Evolutionary conservation across 2,888 invertebrate species (phyloP).

Genomic region (Salpingus planirostris): DNA sequence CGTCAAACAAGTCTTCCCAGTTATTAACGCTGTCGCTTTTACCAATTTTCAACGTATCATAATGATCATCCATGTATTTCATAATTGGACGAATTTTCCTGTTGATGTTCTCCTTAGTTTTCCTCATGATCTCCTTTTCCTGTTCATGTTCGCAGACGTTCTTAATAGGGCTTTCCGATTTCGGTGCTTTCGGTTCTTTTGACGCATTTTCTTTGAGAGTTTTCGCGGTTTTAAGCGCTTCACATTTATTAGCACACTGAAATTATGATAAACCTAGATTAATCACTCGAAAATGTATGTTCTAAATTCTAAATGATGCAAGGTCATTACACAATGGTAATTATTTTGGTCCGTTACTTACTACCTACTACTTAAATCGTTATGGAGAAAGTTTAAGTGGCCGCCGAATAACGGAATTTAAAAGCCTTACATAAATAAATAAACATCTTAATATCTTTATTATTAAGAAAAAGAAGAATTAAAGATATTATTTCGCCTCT

Average conservation of each 20-base stretch:
- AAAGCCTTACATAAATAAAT: too few species aligned
- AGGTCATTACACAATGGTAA: too few species aligned
- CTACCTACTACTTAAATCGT: too few species aligned
- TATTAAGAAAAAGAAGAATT: too few species aligned
- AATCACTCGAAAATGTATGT: too few species aligned
- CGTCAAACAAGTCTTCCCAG: slow-evolving; percentile 40
- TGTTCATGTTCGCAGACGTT: slow-evolving; percentile 30
- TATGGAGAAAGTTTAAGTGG: too few species aligned
- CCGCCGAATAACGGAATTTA: too few species aligned
- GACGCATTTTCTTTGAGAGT: slow-evolving; percentile 3
- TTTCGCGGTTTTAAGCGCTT: background rate
- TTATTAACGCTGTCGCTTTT: slow-evolving; percentile 30
- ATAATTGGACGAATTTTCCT: slow-evolving; percentile 35
- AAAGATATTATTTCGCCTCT: too few species aligned
- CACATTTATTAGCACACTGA: slow-evolving; percentile 1
- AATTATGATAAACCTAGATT: too few species aligned
- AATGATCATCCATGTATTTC: slow-evolving; percentile 32
- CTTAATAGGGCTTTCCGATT: slow-evolving; percentile 3
- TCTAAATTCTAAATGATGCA: too few species aligned
- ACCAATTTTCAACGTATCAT: slow-evolving; percentile 27
- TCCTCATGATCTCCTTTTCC: slow-evolving; percentile 38
- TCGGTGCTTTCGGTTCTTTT: slow-evolving; percentile 1
- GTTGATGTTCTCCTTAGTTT: slow-evolving; percentile 35
- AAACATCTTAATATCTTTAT: too few species aligned
- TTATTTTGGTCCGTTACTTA: too few species aligned